Conservation (phyloP, 2,113 vertebrate genomes). For the Triplophysa siluroides region DNA sequence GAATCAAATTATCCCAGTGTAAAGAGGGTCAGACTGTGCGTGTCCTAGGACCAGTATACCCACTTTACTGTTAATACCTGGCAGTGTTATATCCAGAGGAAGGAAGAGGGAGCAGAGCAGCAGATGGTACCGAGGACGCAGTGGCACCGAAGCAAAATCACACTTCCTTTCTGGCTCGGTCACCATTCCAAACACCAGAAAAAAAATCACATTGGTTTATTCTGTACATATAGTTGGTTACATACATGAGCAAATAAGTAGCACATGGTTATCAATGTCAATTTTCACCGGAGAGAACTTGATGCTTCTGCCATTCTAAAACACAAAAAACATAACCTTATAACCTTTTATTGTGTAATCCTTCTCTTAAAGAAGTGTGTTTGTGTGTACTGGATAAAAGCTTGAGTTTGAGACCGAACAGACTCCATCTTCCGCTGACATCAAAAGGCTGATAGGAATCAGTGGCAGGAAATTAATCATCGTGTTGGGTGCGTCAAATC, state of each 20-base stretch:
- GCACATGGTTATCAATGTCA: no score
- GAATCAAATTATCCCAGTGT: constrained; percentile 35
- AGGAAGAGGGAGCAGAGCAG: not conserved
- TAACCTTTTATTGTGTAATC: not conserved
- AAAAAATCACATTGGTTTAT: not conserved
- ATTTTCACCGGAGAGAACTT: no score
- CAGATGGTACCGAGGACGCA: constrained; percentile 45
- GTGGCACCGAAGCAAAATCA: constrained; percentile 34
- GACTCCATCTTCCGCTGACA: not conserved
- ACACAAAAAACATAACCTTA: not conserved
- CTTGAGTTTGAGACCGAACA: constrained; percentile 4
- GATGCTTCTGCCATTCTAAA: not conserved
- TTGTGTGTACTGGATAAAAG: not conserved
- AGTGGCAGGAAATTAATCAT: constrained; percentile 19
- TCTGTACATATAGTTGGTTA: not conserved
- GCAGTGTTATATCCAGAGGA: constrained; percentile 11
- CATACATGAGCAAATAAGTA: no score
- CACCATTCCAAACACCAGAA: constrained; percentile 22
- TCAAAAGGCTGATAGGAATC: constrained; percentile 39
- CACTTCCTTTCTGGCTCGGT: constrained; percentile 43
- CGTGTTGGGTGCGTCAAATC: not conserved
- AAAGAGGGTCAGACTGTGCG: constrained; percentile 47
- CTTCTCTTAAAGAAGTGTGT: not conserved
- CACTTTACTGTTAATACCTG: constrained; percentile 31
- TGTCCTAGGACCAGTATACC: constrained; percentile 43